These are phyloP conservation scores for Boulengeromyrus knoepffleri DNA, from an alignment of 2,113 vertebrate species.

Conservation along the genomic window DNA sequence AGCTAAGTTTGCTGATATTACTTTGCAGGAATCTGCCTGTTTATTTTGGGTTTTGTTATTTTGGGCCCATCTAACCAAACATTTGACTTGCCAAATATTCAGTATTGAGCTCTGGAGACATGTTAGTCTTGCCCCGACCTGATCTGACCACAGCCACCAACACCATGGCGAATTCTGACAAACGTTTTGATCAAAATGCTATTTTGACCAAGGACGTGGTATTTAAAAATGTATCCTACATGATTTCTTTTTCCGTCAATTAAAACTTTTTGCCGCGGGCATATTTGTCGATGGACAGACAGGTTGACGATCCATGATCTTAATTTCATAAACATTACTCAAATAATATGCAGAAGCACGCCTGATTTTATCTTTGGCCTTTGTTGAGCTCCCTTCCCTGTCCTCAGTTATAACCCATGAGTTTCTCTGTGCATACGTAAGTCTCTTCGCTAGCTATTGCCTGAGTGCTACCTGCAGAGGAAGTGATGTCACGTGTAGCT, in stretches of 20 bases:
- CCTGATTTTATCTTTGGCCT: background rate
- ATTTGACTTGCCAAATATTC: background rate
- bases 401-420: background rate
- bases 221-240: background rate
- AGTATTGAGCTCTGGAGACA: background rate
- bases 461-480: background rate
- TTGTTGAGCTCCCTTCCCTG: background rate
- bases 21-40: background rate
- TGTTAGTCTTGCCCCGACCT: background rate
- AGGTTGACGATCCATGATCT: background rate
- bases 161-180: background rate
- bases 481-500: background rate
- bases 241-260: background rate
- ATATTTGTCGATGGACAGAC: background rate
- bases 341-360: background rate
- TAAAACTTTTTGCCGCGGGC: background rate
- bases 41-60: background rate
- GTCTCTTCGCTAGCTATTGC: background rate
- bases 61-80: background rate
- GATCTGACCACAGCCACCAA: background rate
- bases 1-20: background rate
- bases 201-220: background rate
- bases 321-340: background rate
- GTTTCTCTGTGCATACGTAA: background rate
- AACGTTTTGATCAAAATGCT: background rate